Percentiles rank a stretch among this genome's conserved stretches.
Evolutionary conservation across 2,797 vertebrate species (phyloP).

Genomic region (Myotis planiceps): DNA sequence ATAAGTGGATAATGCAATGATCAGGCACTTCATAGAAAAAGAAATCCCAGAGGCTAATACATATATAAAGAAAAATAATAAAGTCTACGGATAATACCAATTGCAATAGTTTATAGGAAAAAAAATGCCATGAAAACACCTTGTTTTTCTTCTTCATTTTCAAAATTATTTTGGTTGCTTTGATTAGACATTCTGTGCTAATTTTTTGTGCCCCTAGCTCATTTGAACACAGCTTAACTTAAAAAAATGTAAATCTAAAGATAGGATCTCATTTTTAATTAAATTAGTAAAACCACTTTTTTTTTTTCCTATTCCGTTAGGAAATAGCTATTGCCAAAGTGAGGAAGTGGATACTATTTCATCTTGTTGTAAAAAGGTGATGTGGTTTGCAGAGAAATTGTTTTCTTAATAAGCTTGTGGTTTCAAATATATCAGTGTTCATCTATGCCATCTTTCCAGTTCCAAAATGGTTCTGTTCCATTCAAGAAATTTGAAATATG

Average conservation of each 20-base stretch:
- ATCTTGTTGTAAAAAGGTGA: constrained; percentile 13
- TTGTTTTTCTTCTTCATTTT: constrained; percentile 38
- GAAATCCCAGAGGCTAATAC: neutral
- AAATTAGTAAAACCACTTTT: constrained; percentile 12
- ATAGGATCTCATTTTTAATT: constrained; percentile 74
- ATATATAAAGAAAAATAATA: neutral
- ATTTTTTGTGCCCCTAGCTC: constrained; percentile 5
- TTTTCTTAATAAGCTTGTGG: constrained; percentile 39
- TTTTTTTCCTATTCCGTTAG: constrained; percentile 19
- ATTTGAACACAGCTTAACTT: constrained; percentile 45
- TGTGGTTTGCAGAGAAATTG: constrained; percentile 46
- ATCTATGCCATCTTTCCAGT: constrained; percentile 52
- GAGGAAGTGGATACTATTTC: constrained; percentile 29
- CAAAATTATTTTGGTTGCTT: constrained; percentile 43
- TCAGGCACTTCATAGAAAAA: neutral
- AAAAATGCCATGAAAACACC: neutral
- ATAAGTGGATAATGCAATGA: neutral
- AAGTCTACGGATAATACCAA: neutral
- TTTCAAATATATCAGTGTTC: constrained; percentile 50
- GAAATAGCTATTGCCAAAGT: constrained; percentile 69
- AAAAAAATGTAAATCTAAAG: constrained; percentile 43
- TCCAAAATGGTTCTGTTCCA: constrained; percentile 57
- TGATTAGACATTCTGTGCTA: constrained; percentile 20
- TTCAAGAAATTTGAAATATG: constrained; percentile 70
- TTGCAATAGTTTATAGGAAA: neutral